Percentiles rank a stretch among this genome's conserved stretches.
phyloP scores from a whole-genome alignment of 2,888 invertebrate genomes.

The Euclidia mi region DNA sequence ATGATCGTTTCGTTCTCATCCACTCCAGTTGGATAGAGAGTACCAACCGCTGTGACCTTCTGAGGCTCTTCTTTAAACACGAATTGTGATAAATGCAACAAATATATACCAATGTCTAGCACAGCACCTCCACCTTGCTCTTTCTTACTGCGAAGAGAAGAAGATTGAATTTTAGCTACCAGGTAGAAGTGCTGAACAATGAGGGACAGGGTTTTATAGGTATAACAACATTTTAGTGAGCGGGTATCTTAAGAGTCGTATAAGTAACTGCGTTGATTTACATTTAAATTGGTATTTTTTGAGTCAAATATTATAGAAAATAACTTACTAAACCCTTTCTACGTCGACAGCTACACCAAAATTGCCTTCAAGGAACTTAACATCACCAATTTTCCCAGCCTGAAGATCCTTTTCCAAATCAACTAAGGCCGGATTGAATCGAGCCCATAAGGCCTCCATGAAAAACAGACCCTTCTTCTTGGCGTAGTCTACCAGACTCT shows the following conservation, averaged over 20 bases:
- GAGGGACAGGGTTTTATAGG: too few relatives aligned
- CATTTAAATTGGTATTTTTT: too few relatives aligned
- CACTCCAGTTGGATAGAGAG: constrained; percentile 92
- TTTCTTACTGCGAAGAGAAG: constrained; percentile 86
- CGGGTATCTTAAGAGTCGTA: too few relatives aligned
- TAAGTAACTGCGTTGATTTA: too few relatives aligned
- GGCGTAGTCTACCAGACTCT: constrained; percentile 92
- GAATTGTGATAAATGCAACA: constrained; percentile 93
- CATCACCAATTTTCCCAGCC: constrained; percentile 92
- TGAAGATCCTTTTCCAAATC: constrained; percentile 92
- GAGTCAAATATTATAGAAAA: background rate
- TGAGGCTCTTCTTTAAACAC: constrained; percentile 93
- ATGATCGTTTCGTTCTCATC: constrained; percentile 91
- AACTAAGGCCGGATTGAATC: constrained; percentile 94
- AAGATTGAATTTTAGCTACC: too few relatives aligned
- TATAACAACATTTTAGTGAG: too few relatives aligned
- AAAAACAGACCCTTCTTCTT: constrained; percentile 93
- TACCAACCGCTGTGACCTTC: constrained; percentile 92
- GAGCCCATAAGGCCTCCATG: constrained; percentile 98
- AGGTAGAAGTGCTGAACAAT: constrained; percentile 2
- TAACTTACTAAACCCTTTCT: constrained; percentile 69
- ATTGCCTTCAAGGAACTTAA: constrained; percentile 91
- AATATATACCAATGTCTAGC: constrained; percentile 94
- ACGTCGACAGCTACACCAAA: constrained; percentile 90
- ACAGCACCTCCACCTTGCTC: constrained; percentile 94